Conservation (phyloP, 2,113 vertebrate genomes). For the Pipa parva region DNA sequence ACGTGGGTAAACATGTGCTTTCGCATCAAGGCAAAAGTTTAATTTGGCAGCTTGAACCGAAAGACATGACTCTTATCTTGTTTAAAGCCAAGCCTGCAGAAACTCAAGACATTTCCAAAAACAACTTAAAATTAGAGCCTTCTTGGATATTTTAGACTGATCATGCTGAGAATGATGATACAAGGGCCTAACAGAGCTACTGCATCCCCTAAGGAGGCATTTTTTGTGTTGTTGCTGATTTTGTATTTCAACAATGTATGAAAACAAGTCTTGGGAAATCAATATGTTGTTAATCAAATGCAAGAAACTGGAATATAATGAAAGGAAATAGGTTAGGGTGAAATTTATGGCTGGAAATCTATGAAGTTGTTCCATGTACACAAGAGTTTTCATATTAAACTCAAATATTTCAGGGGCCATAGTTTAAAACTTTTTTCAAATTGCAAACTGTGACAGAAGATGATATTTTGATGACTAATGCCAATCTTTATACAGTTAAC, state of each 20-base stretch:
- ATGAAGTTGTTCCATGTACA: neutral
- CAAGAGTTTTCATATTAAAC: too few species aligned
- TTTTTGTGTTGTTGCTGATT: conserved; percentile 49
- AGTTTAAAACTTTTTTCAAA: too few species aligned
- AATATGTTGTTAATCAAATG: conserved; percentile 39
- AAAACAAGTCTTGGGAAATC: conserved; percentile 37
- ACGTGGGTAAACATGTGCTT: conserved; percentile 71
- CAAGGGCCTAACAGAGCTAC: conserved; percentile 51
- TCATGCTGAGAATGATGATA: conserved; percentile 57
- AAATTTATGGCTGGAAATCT: conserved; percentile 12
- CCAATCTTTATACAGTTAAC: too few species aligned
- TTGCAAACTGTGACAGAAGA: too few species aligned
- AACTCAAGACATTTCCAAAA: conserved; percentile 68
- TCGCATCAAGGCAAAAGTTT: conserved; percentile 71
- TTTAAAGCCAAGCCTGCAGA: conserved; percentile 65
- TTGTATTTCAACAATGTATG: conserved; percentile 48
- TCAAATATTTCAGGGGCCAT: too few species aligned
- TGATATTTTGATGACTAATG: too few species aligned
- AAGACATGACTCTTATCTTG: conserved; percentile 64
- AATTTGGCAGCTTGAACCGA: conserved; percentile 62
- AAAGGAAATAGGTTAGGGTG: neutral
- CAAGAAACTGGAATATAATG: neutral
- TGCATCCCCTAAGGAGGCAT: conserved; percentile 46
- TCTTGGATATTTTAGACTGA: conserved; percentile 57
- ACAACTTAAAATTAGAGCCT: conserved; percentile 61